Conservation (phyloP, 2,888 invertebrate species). For the Drosophila paranaensis region DNA sequence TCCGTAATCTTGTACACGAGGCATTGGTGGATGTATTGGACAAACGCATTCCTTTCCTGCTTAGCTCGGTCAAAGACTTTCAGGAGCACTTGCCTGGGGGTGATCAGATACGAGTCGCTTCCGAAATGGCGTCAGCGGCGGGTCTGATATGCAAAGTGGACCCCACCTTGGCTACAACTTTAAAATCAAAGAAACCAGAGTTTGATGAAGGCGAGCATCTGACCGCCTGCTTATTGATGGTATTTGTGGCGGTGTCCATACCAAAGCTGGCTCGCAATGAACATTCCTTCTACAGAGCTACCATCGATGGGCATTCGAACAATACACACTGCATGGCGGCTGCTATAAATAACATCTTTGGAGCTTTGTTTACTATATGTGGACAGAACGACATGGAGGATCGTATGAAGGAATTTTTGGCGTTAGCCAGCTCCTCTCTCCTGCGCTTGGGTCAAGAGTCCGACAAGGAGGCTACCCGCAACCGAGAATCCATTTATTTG, state of each 20-base stretch:
- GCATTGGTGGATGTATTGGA: conserved; percentile 97
- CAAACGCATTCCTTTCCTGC: conserved; percentile 96
- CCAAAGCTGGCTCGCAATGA: conserved; percentile 97
- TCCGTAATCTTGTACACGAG: conserved; percentile 96
- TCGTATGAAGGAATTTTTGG: conserved; percentile 97
- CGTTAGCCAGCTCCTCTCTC: conserved; percentile 97
- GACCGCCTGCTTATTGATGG: conserved; percentile 97
- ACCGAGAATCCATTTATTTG: conserved; percentile 98
- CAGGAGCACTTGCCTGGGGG: conserved; percentile 95
- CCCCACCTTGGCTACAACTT: conserved; percentile 95
- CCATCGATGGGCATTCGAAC: conserved; percentile 97
- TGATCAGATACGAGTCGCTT: conserved; percentile 95
- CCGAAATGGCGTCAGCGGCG: conserved; percentile 98
- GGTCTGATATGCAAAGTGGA: conserved; percentile 97
- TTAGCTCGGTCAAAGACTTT: conserved; percentile 97
- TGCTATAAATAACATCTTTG: conserved; percentile 97
- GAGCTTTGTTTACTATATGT: conserved; percentile 97
- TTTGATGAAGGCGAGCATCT: conserved; percentile 96
- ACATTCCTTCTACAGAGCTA: conserved; percentile 94
- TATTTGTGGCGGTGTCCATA: conserved; percentile 98
- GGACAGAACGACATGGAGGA: conserved; percentile 98
- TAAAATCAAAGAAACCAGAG: conserved; percentile 95
- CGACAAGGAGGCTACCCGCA: conserved; percentile 96
- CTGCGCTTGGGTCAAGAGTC: conserved; percentile 97
- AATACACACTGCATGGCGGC: conserved; percentile 99